These are phyloP conservation scores for Odontomachus brunneus DNA, from an alignment of 1,140 invertebrate species.

Conservation along the genomic window DNA sequence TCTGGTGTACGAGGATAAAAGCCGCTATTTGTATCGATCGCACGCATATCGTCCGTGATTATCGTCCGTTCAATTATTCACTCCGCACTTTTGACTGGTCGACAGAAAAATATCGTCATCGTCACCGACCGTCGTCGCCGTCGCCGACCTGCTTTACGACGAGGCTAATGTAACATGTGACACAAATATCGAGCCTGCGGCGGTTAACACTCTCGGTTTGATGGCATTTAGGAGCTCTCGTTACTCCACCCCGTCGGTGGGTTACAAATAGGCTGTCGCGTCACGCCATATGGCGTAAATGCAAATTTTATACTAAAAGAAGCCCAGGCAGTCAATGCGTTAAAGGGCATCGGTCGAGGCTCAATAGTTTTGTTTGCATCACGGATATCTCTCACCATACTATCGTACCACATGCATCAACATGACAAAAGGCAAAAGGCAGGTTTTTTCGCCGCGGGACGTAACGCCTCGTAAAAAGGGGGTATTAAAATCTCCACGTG, in stretches of 20 bases:
- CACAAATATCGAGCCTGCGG: conserved; percentile 59
- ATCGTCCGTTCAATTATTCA: conserved; percentile 26
- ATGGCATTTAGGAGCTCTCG: conserved; percentile 64
- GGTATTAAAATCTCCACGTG: background rate
- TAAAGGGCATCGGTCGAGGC: conserved; percentile 57
- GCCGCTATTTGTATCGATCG: conserved; percentile 8
- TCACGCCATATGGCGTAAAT: conserved; percentile 64
- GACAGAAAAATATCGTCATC: conserved; percentile 10
- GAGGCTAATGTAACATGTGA: conserved; percentile 58
- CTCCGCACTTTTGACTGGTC: conserved; percentile 28
- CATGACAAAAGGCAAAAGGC: conserved; percentile 54
- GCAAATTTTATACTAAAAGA: conserved; percentile 66
- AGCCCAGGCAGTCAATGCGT: conserved; percentile 51
- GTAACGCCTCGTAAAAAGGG: conserved; percentile 16
- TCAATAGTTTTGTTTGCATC: conserved; percentile 61
- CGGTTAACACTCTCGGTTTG: conserved; percentile 60
- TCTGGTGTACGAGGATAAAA: background rate
- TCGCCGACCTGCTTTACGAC: conserved; percentile 52
- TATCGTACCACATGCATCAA: conserved; percentile 49
- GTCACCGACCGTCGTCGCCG: background rate
- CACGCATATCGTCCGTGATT: background rate
- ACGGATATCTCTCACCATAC: conserved; percentile 36
- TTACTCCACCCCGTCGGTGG: conserved; percentile 60
- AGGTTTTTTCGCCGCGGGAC: conserved; percentile 16
- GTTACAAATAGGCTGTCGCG: conserved; percentile 62